Percentiles rank a stretch among this genome's conserved stretches.
phyloP scores from a whole-genome alignment of 2,113 vertebrate species.

The Monopterus albus region DNA sequence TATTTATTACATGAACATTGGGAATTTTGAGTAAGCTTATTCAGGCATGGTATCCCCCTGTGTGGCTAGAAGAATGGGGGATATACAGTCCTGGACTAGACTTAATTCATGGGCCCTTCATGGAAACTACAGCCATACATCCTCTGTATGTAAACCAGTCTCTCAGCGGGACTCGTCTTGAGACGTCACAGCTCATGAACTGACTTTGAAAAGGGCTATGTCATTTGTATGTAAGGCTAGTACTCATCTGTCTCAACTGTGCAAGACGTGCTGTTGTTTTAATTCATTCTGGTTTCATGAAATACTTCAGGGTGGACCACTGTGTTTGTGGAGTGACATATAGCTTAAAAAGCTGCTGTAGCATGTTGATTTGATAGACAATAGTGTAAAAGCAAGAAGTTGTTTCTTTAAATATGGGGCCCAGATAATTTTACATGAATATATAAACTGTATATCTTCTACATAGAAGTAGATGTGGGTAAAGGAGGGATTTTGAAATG shows the following conservation, averaged over 20 bases:
- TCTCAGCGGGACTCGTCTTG: constrained; percentile 42
- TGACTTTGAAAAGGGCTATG: constrained; percentile 80
- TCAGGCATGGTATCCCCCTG: neutral
- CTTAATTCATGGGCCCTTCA: constrained; percentile 17
- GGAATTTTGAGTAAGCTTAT: constrained; percentile 2
- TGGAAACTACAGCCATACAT: constrained; percentile 64
- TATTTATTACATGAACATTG: neutral
- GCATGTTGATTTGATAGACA: neutral
- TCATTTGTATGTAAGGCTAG: constrained; percentile 41
- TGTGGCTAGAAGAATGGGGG: no score
- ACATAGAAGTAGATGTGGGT: constrained; percentile 2
- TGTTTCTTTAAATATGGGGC: neutral
- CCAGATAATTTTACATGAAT: constrained; percentile 11
- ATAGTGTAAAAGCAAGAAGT: neutral
- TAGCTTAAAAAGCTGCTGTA: neutral
- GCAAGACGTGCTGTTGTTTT: constrained; percentile 24
- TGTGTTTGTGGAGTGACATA: constrained; percentile 23
- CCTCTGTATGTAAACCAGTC: constrained; percentile 39
- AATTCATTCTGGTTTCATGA: constrained; percentile 34
- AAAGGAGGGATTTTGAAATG: neutral
- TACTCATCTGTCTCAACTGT: constrained; percentile 35
- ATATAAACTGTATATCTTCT: constrained; percentile 10
- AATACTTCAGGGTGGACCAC: constrained; percentile 15
- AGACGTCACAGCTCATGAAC: constrained; percentile 66
- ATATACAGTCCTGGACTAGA: neutral